Evolutionary conservation across 2,888 invertebrate species (phyloP).

Genomic region (Xestia xanthographa): DNA sequence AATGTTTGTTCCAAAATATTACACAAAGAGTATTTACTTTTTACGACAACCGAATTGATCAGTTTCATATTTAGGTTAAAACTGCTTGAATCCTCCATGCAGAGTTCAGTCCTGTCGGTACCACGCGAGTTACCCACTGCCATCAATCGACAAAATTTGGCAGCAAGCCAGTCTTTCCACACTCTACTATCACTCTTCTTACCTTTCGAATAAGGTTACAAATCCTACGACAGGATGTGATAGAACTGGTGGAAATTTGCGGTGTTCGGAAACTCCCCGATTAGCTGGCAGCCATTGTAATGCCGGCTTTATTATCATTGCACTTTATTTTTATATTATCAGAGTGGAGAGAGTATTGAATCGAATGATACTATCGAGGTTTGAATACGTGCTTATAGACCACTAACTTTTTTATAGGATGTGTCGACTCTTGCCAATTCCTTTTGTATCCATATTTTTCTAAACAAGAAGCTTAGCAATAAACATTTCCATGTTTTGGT

Average conservation of each 20-base stretch:
- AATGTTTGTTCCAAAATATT: no score
- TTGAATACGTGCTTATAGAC: conserved; percentile 5
- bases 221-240: conserved; percentile 27
- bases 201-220: conserved; percentile 25
- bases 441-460: background rate
- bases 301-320: conserved; percentile 60
- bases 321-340: conserved; percentile 62
- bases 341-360: conserved; percentile 32
- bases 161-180: conserved; percentile 55
- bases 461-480: background rate
- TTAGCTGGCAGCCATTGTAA: conserved; percentile 66
- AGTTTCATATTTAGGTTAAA: conserved; percentile 36
- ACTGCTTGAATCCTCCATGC: conserved; percentile 17
- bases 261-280: conserved; percentile 68
- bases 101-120: conserved; percentile 50
- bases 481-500: background rate
- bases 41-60: background rate
- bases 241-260: conserved; percentile 60
- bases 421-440: background rate
- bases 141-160: conserved; percentile 66
- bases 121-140: conserved; percentile 48
- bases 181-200: conserved; percentile 27
- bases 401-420: conserved; percentile 13
- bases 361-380: conserved; percentile 23
- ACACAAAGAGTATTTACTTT: background rate